A percentile compares a stretch with the other conserved stretches of the same genome.
Evolutionary conservation across 2,113 vertebrate genomes (phyloP).

Genomic region (Apteryx owenii): DNA sequence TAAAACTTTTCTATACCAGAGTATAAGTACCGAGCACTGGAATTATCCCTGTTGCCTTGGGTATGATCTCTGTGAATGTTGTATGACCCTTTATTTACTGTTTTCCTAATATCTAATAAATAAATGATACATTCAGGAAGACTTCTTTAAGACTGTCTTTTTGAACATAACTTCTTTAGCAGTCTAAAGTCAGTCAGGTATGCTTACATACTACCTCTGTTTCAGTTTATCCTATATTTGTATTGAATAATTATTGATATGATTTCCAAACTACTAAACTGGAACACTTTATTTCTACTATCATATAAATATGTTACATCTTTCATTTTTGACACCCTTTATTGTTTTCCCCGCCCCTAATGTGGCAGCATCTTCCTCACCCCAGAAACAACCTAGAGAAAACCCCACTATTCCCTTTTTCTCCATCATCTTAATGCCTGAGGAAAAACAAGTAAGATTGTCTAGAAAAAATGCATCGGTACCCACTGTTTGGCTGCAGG

Average conservation of each 20-base stretch:
- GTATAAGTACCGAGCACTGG: background rate
- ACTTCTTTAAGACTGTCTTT: background rate
- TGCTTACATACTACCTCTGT: background rate
- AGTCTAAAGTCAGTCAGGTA: background rate
- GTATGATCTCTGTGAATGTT: background rate
- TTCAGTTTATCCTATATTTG: background rate
- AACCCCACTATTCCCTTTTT: background rate
- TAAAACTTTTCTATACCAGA: background rate
- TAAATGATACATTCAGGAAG: background rate
- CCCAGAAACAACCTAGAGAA: background rate
- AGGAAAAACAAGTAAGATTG: background rate
- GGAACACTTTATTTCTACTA: background rate
- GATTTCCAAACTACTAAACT: background rate
- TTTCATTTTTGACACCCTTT: background rate
- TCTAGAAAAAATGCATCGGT: background rate
- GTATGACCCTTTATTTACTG: background rate
- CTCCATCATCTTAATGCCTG: background rate
- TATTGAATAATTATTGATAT: background rate
- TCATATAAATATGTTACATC: background rate
- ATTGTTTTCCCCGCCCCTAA: background rate
- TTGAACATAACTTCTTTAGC: background rate
- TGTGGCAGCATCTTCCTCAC: background rate
- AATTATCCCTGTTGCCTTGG: background rate
- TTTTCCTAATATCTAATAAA: background rate
- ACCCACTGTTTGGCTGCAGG: background rate